These are phyloP conservation scores for Periophthalmus modestus DNA, from an alignment of 2,113 vertebrate genomes.

Conservation along the genomic window DNA sequence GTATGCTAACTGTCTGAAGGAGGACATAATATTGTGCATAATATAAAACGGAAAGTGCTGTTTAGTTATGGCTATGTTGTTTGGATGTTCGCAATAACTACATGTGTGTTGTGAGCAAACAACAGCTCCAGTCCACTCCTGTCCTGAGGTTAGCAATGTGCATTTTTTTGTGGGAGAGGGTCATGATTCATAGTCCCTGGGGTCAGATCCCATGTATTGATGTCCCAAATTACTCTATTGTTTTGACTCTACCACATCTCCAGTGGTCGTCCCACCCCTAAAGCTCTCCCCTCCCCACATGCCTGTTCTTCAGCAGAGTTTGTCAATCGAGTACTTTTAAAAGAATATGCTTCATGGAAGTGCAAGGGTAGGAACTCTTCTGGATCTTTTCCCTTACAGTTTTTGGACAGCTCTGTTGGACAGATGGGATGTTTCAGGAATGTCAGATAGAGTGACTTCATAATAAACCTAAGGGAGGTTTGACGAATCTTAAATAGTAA, in stretches of 20 bases:
- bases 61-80: not conserved
- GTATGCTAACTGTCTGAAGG: not conserved
- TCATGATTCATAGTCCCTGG: not conserved
- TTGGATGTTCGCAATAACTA: slow-evolving; percentile 22
- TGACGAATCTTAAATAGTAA: not conserved
- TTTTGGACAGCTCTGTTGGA: not conserved
- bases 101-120: slow-evolving; percentile 37
- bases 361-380: not conserved
- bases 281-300: slow-evolving; percentile 39
- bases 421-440: not conserved
- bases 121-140: not conserved
- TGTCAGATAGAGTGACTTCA: not conserved
- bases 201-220: slow-evolving; percentile 25
- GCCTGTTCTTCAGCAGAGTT: slow-evolving; percentile 46
- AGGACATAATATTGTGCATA: not conserved
- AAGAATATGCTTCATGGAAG: not conserved
- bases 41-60: slow-evolving; percentile 3
- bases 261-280: slow-evolving; percentile 28
- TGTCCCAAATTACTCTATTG: slow-evolving; percentile 24
- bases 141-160: slow-evolving; percentile 17
- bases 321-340: not conserved
- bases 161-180: slow-evolving; percentile 9
- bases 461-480: not conserved
- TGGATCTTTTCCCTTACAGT: not conserved
- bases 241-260: slow-evolving; percentile 14